Evolutionary conservation across 1,140 invertebrate species (phyloP).

Genomic region (Orchestia grillus): DNA sequence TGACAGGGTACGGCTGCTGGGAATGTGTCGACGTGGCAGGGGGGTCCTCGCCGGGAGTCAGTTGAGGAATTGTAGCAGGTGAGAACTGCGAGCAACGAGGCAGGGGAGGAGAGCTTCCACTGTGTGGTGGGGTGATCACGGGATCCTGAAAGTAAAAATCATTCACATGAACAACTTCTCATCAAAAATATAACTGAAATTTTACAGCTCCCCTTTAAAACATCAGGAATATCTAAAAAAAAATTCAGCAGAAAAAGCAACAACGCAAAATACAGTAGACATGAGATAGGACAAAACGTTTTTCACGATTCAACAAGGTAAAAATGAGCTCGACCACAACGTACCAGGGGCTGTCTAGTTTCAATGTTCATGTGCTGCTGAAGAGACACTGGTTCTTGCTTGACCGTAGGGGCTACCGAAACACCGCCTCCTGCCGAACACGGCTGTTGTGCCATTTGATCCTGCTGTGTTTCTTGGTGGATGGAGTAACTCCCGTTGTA

Average conservation of each 20-base stretch:
- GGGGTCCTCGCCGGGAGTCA: slow-evolving; percentile 2
- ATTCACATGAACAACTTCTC: not conserved
- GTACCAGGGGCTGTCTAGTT: slow-evolving; percentile 1
- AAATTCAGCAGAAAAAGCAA: not conserved
- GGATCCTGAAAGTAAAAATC: slow-evolving; percentile 30
- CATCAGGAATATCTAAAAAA: not conserved
- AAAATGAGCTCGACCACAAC: not conserved
- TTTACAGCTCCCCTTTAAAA: not conserved
- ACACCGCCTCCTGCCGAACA: not conserved
- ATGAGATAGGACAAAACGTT: not conserved
- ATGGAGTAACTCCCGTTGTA: not conserved
- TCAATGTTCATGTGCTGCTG: not conserved
- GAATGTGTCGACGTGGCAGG: not conserved
- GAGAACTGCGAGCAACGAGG: not conserved
- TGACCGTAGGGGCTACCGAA: not conserved
- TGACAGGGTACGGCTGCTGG: not conserved
- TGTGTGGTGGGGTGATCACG: slow-evolving; percentile 33
- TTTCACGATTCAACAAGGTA: not conserved
- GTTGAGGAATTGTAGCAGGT: slow-evolving; percentile 24
- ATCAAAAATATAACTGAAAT: not conserved
- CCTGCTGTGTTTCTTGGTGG: not conserved
- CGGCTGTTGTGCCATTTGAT: not conserved
- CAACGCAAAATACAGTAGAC: not conserved
- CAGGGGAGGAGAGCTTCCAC: not conserved
- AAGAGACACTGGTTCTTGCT: not conserved